Evolutionary conservation across 2,797 vertebrate species (phyloP).

Genomic region (Rhinatrema bivittatum): DNA sequence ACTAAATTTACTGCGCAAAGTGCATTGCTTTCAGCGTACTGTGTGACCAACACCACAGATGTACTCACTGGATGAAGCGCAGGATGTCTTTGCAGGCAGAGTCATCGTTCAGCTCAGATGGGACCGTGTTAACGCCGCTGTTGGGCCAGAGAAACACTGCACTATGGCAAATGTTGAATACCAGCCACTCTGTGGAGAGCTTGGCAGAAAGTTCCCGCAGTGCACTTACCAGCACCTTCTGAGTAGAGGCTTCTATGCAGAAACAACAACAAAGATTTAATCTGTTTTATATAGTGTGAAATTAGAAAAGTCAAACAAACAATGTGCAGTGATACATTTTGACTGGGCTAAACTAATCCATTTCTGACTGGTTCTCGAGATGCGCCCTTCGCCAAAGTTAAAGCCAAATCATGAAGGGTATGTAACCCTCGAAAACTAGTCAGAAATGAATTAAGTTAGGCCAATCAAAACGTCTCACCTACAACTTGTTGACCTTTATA

Average conservation of each 20-base stretch:
- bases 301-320: background rate
- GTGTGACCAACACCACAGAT: background rate
- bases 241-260: conserved; percentile 55
- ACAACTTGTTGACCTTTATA: no score
- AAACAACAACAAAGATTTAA: conserved; percentile 13
- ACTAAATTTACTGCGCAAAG: conserved; percentile 5
- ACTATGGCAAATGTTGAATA: conserved; percentile 69
- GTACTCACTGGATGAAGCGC: conserved; percentile 72
- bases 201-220: conserved; percentile 64
- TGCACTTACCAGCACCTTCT: conserved; percentile 60
- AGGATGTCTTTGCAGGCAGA: conserved; percentile 65
- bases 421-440: no score
- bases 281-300: conserved; percentile 1
- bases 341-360: no score
- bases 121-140: conserved; percentile 41
- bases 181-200: conserved; percentile 73
- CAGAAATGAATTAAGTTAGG: no score
- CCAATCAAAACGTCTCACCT: no score
- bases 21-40: background rate
- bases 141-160: conserved; percentile 85
- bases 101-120: conserved; percentile 56
- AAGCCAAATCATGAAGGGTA: no score
- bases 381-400: no score
- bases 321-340: no score
- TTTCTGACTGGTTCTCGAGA: no score